A percentile compares a stretch with the other conserved stretches of the same genome.
Evolutionary conservation across 1,140 invertebrate genomes (phyloP).

Genomic region (Popillia japonica): DNA sequence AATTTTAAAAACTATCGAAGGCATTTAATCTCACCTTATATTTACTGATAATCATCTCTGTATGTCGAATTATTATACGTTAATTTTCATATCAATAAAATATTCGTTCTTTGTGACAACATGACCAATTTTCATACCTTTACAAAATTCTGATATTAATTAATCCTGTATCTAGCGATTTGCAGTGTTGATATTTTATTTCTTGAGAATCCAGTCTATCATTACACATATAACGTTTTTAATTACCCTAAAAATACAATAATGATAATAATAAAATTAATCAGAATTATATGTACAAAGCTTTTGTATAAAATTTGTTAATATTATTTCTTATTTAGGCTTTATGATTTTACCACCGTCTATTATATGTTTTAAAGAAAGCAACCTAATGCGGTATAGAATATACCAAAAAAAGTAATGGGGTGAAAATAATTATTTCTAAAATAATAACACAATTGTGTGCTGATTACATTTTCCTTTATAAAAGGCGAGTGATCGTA

Average conservation of each 20-base stretch:
- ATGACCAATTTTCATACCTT: not conserved
- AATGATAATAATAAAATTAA: not conserved
- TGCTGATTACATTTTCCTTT: constrained; percentile 24
- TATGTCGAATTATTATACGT: no score
- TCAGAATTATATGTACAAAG: not conserved
- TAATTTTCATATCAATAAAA: not conserved
- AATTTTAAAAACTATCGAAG: no score
- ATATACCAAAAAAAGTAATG: constrained; percentile 30
- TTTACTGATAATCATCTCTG: no score
- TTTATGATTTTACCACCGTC: no score
- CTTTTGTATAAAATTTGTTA: constrained; percentile 9
- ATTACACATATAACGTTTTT: not conserved
- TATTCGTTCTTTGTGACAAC: constrained; percentile 9
- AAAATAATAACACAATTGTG: constrained; percentile 13
- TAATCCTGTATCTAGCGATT: constrained; percentile 2
- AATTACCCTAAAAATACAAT: not conserved
- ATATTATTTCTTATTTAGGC: not conserved
- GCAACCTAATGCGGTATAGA: constrained; percentile 13
- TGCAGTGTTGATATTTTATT: not conserved
- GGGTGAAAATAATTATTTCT: not conserved
- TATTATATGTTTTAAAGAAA: no score
- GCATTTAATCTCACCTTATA: no score
- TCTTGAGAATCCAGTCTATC: no score
- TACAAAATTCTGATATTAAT: not conserved
- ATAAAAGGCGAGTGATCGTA: constrained; percentile 38